Evolutionary conservation across 2,797 vertebrate species (phyloP), one percentile per base, ranked within the genome.

Genomic region (Hybognathus amarus): DNA sequence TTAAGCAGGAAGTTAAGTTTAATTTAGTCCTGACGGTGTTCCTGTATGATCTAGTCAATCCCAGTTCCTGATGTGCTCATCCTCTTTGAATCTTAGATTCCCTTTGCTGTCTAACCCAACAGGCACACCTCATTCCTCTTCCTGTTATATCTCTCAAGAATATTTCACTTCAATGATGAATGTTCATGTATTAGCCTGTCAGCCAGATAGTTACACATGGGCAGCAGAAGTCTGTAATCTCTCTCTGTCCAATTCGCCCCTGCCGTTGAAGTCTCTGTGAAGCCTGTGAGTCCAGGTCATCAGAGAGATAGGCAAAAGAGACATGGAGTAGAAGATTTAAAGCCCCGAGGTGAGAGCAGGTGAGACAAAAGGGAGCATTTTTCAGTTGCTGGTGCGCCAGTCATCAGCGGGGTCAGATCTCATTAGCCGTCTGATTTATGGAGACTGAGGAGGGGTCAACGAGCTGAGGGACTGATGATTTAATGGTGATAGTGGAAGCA

Each of bases 391-490:
- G 83, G 83, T 47, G 59, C 79, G 69, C 78, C 66, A 77, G 63
- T 79, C 82, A 83, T 83, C 74, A 69, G 74, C 3, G 33, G 82
- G 82, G 69, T 88, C 84, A 79, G 56, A 85, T 87, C 78, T 82
- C 81, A 88, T 85, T 80, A 87, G 81, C 83, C 33, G 64, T 61
- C 73, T 88, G 85, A 87, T 88, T 84, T 87, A 87, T 85, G 82
- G 83, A 85, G 24, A 63, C 69, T 56, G 78, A 82, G 69, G 30
- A 71, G 83, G 79, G 47, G 85, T 84, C 74, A 77, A 20, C 33
- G n/a, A 85, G 38, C 27, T 59, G 56, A 52, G 42, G 45, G 45
- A 63, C 38, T 71, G 40, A 54, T 80, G 73, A 80, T 85, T 85
- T 85, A 85, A 77, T 54, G 80, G 22, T 42, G 82, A 77, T 83